Evolutionary conservation across 1,140 invertebrate species (phyloP), one percentile per base, ranked within the genome.

Genomic region (Bemisia tabaci): DNA sequence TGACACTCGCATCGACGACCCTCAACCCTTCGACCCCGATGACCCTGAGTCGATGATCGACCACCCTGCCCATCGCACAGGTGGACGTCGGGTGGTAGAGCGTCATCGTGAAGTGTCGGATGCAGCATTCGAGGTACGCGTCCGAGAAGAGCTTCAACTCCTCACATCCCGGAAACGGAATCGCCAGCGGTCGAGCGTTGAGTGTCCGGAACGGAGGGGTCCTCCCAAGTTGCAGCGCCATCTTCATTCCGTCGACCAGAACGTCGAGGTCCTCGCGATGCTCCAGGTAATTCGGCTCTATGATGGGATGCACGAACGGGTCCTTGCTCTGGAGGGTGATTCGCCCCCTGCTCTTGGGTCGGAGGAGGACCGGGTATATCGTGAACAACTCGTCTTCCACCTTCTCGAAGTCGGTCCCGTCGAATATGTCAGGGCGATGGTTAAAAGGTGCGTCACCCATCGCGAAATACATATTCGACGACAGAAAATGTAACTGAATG

Each of bases 331-430:
- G 65, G 1, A 81, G 70, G 22, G 68, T 66, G 22, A 81, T 67
- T 9, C 71, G 70, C 33, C 81, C 80, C 22, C 59, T 70, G 22
- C 76, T 78, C 65, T 75, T 74, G 1, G 80, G 79, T 21, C 72
- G 68, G 9, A 75, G 60, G 1, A 74, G 81, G 91, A 87, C 86
- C 90, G 91, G 0, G 89, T 89, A 68, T 90, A 89, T 1, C 89
- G 80, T 1, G 85, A 86, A 66, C 85, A 90, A 0, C 87, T 83
- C 68, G 90, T 88, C 23, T 78, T 80, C n/a, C n/a, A n/a, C n/a
- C n/a, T n/a, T n/a, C n/a, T n/a, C n/a, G n/a, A n/a, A n/a, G n/a
- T n/a, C n/a, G n/a, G n/a, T n/a, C n/a, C n/a, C n/a, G n/a, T n/a
- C n/a, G n/a, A n/a, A n/a, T n/a, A n/a, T n/a, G n/a, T n/a, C n/a